A percentile compares a stretch with the other conserved stretches of the same genome.
Conservation (phyloP, 2,113 vertebrate species). For the Arizona elegans region DNA sequence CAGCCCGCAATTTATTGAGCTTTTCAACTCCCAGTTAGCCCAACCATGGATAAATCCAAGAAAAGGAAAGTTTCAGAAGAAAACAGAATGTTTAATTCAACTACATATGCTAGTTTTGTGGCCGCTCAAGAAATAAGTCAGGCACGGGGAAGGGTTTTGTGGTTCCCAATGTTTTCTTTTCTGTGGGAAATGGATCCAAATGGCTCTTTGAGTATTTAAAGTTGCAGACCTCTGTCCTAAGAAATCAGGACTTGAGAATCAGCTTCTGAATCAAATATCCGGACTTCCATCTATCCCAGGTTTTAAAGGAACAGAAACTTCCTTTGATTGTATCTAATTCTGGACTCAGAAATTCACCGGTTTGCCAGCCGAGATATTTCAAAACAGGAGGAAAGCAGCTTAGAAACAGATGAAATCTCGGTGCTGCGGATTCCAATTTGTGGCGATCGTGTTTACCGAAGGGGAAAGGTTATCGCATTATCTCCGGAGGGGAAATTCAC, state of each 20-base stretch:
- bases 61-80: too few relatives aligned
- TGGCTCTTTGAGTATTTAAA: too few relatives aligned
- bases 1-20: too few relatives aligned
- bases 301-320: neutral
- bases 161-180: too few relatives aligned
- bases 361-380: neutral
- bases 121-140: too few relatives aligned
- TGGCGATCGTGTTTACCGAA: neutral
- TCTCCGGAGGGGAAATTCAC: neutral
- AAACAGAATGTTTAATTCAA: too few relatives aligned
- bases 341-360: neutral
- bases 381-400: neutral
- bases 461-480: neutral
- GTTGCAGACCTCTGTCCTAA: neutral
- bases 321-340: neutral
- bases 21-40: too few relatives aligned
- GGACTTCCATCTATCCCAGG: neutral
- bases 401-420: neutral
- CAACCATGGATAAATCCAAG: too few relatives aligned
- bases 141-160: too few relatives aligned
- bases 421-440: neutral
- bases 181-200: too few relatives aligned
- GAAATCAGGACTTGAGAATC: neutral
- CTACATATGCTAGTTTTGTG: too few relatives aligned
- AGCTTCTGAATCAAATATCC: neutral